Base-by-base conservation (phyloP, 2,113 vertebrate species). In the Otus sunia region DNA sequence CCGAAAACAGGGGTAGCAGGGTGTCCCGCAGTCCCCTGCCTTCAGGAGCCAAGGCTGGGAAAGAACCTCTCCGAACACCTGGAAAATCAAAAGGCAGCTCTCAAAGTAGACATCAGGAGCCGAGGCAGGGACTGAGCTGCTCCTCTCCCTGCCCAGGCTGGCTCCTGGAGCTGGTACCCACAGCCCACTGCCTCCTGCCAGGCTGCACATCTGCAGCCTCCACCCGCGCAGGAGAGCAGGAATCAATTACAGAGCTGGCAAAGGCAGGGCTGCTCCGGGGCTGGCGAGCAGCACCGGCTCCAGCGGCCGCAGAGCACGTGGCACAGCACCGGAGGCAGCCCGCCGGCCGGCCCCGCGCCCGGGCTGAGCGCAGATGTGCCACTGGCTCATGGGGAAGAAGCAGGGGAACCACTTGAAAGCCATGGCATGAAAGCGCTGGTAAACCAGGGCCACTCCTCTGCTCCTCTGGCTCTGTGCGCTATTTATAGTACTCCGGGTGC, bases 331-430 rank as follows among this genome's bases (percentile, higher is more conserved):
- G 58, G 37, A 32, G 64, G 92, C 90, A 78, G 86, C 75, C 4
- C 0, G 23, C 41, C 7, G 49, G 41, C 50, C 14, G 2, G 49
- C 62, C 36, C 64, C 5, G 1, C 1, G 27, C 73, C 58, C 5
- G 39, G 52, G 53, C 66, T 87, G 32, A 19, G 77, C 20, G 1
- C 98, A 98, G 97, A 98, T 97, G 96, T 97, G 97, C 96, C 95
- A 97, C 97, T 92, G 96, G 95, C 97, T 98, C 96, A 94, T 97
- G 95, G 96, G 94, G 94, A 85, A 94, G 86, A 74, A 39, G 81
- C 88, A 93, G 83, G 72, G 88, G 97, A 98, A 98, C 98, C 98
- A 98, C 98, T 98, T 98, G 97, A 98, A 98, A 98, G 93, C 96
- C 97, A 94, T 97, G 96, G 96, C 87, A 97, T 97, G 97, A 96